A percentile compares a stretch with the other conserved stretches of the same genome.
Conservation (phyloP, 2,797 vertebrate genomes). For the Lepus oiostolus region DNA sequence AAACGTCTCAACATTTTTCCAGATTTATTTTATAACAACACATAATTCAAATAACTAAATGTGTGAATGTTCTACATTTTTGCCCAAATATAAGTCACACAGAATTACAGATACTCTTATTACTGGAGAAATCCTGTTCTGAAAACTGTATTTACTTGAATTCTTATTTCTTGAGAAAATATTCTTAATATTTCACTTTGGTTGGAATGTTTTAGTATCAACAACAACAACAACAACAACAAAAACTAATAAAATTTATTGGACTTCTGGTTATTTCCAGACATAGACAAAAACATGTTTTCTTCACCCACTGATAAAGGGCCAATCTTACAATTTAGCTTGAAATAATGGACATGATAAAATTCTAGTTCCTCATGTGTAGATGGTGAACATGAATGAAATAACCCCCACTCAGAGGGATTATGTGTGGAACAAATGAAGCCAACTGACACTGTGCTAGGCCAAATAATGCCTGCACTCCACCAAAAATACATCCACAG, state of each 20-base stretch:
- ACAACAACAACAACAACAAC: background rate
- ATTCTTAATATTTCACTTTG: slow-evolving; percentile 36
- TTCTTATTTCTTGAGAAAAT: slow-evolving; percentile 4
- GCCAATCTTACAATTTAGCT: background rate
- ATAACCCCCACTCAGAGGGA: background rate
- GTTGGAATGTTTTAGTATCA: background rate
- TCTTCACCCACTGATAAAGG: background rate
- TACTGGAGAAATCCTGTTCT: slow-evolving; percentile 58
- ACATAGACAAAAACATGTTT: background rate
- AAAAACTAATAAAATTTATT: background rate
- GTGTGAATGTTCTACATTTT: slow-evolving; percentile 70
- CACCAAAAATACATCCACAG: background rate
- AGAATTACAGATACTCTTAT: slow-evolving; percentile 56
- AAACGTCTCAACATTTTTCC: slow-evolving; percentile 72
- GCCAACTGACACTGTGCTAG: background rate
- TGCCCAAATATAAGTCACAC: slow-evolving; percentile 64
- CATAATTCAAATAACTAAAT: slow-evolving; percentile 74
- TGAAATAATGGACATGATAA: background rate
- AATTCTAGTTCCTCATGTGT: background rate
- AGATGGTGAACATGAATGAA: background rate
- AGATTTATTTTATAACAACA: slow-evolving; percentile 68
- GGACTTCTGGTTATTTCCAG: background rate
- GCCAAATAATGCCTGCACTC: background rate
- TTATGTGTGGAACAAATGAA: background rate
- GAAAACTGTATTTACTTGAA: slow-evolving; percentile 34